phyloP scores from a whole-genome alignment of 2,888 invertebrate genomes.

The Seira musarum region DNA sequence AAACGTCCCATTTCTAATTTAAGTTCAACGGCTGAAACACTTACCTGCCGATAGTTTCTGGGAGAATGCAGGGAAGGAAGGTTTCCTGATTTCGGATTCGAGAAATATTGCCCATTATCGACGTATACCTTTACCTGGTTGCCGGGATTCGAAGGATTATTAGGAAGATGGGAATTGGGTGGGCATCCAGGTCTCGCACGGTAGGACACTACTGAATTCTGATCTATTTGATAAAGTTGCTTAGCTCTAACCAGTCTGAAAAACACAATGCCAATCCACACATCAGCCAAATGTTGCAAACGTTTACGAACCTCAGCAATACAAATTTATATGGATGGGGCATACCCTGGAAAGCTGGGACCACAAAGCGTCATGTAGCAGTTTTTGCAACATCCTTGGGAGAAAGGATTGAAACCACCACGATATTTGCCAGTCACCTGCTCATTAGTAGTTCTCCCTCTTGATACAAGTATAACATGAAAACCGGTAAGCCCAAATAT shows the following conservation, averaged over 20 bases:
- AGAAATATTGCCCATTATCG: slow-evolving; percentile 81
- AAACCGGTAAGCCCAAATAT: slow-evolving; percentile 98
- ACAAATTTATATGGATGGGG: slow-evolving; percentile 15
- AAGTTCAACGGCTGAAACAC: slow-evolving; percentile 21
- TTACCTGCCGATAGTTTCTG: slow-evolving; percentile 69
- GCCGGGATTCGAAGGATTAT: slow-evolving; percentile 63
- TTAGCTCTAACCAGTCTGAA: slow-evolving; percentile 66
- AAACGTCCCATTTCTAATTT: not conserved
- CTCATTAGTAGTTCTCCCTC: slow-evolving; percentile 99
- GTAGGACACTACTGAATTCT: slow-evolving; percentile 53
- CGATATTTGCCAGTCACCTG: slow-evolving; percentile 99
- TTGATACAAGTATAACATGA: slow-evolving; percentile 95
- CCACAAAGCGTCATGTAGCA: slow-evolving; percentile 97
- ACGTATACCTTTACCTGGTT: slow-evolving; percentile 97
- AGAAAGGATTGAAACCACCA: slow-evolving; percentile 98
- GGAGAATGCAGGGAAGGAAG: slow-evolving; percentile 70
- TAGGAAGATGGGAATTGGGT: slow-evolving; percentile 57
- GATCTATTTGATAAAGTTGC: slow-evolving; percentile 65
- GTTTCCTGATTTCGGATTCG: slow-evolving; percentile 67
- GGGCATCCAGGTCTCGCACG: slow-evolving; percentile 60
- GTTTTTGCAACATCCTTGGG: slow-evolving; percentile 94
- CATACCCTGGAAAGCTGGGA: slow-evolving; percentile 96
- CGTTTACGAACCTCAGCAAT: too few species aligned
- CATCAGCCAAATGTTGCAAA: too few species aligned
- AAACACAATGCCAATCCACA: too few species aligned